Conservation (phyloP, 2,797 vertebrate species). For the Nannoperca australis region DNA sequence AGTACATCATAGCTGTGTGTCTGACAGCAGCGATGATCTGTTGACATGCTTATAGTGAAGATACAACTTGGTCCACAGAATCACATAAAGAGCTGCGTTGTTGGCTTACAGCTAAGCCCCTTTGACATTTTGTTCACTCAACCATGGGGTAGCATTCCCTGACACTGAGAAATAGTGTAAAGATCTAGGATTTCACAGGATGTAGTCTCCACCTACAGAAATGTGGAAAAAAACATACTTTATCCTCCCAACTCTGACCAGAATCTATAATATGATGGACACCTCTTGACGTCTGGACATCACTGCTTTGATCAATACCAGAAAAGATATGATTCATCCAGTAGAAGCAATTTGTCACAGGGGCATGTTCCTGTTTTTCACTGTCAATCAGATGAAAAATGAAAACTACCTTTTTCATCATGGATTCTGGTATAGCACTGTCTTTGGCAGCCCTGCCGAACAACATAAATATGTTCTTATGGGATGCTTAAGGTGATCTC, state of each 20-base stretch:
- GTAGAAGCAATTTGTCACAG: constrained; percentile 59
- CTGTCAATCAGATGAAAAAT: constrained; percentile 52
- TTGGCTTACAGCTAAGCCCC: constrained; percentile 76
- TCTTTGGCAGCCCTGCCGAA: constrained; percentile 37
- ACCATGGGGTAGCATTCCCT: constrained; percentile 61
- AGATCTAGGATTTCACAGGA: constrained; percentile 56
- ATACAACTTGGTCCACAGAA: constrained; percentile 64
- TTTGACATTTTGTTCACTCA: constrained; percentile 81
- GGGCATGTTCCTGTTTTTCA: constrained; percentile 51
- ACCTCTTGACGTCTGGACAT: constrained; percentile 46
- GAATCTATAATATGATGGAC: constrained; percentile 68
- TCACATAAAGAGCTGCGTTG: constrained; percentile 62
- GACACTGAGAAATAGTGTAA: constrained; percentile 63
- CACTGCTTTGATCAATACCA: constrained; percentile 61
- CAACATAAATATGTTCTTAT: constrained; percentile 45
- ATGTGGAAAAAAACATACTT: neutral
- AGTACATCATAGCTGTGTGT: constrained; percentile 31
- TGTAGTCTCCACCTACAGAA: constrained; percentile 49
- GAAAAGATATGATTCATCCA: constrained; percentile 66
- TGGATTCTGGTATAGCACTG: constrained; percentile 16
- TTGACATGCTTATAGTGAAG: constrained; percentile 51
- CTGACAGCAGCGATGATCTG: constrained; percentile 57
- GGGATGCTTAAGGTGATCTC: constrained; percentile 19
- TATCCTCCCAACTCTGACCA: constrained; percentile 36
- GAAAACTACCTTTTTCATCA: constrained; percentile 41